Percentiles rank a stretch among this genome's conserved stretches.
Conservation (phyloP, 2,113 vertebrate species). For the Dryoscopus gambensis region DNA sequence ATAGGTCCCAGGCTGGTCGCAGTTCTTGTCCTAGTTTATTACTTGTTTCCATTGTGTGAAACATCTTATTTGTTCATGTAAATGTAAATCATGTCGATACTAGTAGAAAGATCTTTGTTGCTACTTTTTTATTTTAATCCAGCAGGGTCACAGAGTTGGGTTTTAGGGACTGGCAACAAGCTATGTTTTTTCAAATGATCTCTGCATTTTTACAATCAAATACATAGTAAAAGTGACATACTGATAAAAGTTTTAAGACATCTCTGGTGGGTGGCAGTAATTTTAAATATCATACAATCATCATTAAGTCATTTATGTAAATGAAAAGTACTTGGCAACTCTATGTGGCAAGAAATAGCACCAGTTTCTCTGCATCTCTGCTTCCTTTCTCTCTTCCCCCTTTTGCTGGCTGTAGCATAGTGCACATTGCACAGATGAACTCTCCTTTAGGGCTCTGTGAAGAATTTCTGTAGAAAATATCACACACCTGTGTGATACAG, state of each 20-base stretch:
- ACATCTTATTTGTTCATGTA: constrained; percentile 76
- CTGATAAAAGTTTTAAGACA: constrained; percentile 29
- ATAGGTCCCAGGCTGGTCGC: constrained; percentile 65
- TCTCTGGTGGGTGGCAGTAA: constrained; percentile 39
- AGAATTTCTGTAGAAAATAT: background rate
- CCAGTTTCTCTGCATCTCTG: background rate
- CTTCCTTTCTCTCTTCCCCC: background rate
- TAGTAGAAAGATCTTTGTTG: constrained; percentile 3
- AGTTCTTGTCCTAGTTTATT: constrained; percentile 49
- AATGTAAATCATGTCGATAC: constrained; percentile 76
- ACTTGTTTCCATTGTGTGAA: constrained; percentile 62
- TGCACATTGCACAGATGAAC: background rate
- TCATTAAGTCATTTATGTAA: constrained; percentile 59
- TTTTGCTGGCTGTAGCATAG: background rate
- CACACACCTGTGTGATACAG: background rate
- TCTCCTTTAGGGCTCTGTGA: background rate
- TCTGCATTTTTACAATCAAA: constrained; percentile 14
- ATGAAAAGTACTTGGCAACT: constrained; percentile 40
- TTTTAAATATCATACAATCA: constrained; percentile 54
- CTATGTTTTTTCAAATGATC: background rate
- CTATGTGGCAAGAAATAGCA: background rate
- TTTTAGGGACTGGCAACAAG: background rate
- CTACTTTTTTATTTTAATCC: background rate
- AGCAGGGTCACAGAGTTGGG: background rate
- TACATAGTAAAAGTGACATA: constrained; percentile 12